Evolutionary conservation across 2,113 vertebrate genomes (phyloP), one percentile per base, ranked within the genome.

Genomic region (Cochlearius cochlearius): DNA sequence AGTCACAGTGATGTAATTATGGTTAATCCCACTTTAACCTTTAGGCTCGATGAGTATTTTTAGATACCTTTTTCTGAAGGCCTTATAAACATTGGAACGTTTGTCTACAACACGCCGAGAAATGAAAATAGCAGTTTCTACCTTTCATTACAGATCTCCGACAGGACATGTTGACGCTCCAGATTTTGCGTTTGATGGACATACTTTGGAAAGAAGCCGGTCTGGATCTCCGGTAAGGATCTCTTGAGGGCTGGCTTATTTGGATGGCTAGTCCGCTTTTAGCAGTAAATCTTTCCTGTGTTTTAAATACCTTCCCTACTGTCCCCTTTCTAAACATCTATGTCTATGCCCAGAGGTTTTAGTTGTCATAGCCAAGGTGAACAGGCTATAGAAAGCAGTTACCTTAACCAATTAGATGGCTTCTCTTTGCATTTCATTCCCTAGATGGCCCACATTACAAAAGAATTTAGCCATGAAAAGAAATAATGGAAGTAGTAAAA

Each of bases 81-180:
- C 45, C 29, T 76, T 79, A 55, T 5, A 22, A 53, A 13, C 7
- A 3, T 25, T 34, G 27, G 21, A 27, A 50, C 7, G 68, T 59
- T 47, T 59, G n/a, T 41, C 30, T 52, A 25, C 41, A 66, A 3
- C 7, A 30, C 34, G 12, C 10, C 17, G 59, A 63, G 72, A 39
- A 56, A 3, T 0, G 77, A 66, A 89, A 73, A 52, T 53, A 95
- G 68, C 17, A 13, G 15, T 69, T 72, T 90, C 87, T 63, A 22
- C 53, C 66, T 85, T 75, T 11, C 2, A 0, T 86, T 87, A 23
- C 73, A 99, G 99, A 99, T 97, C 97, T 99, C 53, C 98, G 99
- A 8, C 99, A 99, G 96, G 99, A 99, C 97, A 99, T 99, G 99
- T 67, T 99, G 83, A 99, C 99, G 0, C 99, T 99, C 36, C 99